Conservation (phyloP, 2,797 vertebrate genomes). For the Takifugu rubripes region DNA sequence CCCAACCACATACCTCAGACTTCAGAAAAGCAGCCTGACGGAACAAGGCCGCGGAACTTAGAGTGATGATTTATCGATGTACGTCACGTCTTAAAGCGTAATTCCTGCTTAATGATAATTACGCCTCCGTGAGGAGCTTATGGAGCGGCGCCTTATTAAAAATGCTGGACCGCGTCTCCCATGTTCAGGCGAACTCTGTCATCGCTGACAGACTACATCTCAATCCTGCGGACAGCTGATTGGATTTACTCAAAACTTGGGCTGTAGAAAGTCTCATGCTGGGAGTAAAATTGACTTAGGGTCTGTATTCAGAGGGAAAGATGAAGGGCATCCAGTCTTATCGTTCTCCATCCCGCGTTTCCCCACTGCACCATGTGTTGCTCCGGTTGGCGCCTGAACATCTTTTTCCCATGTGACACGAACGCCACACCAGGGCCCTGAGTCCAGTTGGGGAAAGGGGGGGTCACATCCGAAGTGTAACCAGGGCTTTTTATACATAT, state of each 20-base stretch:
- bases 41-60: not conserved
- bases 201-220: conserved; percentile 72
- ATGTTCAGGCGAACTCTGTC: conserved; percentile 57
- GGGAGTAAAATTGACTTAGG: conserved; percentile 78
- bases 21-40: too few relatives aligned
- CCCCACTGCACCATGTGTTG: conserved; percentile 60
- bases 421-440: conserved; percentile 47
- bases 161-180: conserved; percentile 47
- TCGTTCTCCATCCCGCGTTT: conserved; percentile 67
- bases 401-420: conserved; percentile 60
- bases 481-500: conserved; percentile 21
- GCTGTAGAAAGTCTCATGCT: conserved; percentile 72
- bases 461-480: conserved; percentile 40
- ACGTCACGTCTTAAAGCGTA: conserved; percentile 61
- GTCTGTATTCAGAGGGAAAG: conserved; percentile 67
- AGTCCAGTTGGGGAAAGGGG: conserved; percentile 51
- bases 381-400: conserved; percentile 43
- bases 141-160: conserved; percentile 62
- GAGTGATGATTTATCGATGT: conserved; percentile 13
- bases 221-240: conserved; percentile 75
- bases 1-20: conserved; percentile 4
- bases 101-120: conserved; percentile 63
- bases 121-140: conserved; percentile 59
- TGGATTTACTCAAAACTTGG: conserved; percentile 76
- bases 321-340: conserved; percentile 75